Evolutionary conservation across 2,888 invertebrate species (phyloP).

Genomic region (Pachliopta kotzebuea): DNA sequence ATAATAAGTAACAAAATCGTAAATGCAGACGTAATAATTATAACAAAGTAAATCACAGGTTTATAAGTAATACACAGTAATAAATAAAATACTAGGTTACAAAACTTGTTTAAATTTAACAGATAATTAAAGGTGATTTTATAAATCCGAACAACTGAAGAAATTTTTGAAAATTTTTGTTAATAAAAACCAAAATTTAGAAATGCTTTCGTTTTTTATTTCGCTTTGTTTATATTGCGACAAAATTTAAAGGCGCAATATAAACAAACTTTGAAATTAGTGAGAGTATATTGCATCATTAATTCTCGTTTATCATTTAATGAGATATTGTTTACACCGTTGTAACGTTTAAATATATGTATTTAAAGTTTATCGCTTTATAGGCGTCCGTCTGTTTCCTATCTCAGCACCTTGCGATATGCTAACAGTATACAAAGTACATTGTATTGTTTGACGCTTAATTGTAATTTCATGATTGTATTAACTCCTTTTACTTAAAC

Average conservation of each 20-base stretch:
- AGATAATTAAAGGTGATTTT: too few relatives aligned
- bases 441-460: background rate
- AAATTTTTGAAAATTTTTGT: too few relatives aligned
- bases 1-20: too few relatives aligned
- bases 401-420: constrained; percentile 16
- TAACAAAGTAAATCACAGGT: too few relatives aligned
- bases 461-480: constrained; percentile 1
- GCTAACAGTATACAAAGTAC: constrained; percentile 9
- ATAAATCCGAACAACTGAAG: too few relatives aligned
- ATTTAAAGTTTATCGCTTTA: constrained; percentile 15
- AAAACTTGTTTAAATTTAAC: too few relatives aligned
- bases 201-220: background rate
- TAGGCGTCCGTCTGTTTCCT: constrained; percentile 14
- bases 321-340: background rate
- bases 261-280: background rate
- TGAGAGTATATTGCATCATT: constrained; percentile 1
- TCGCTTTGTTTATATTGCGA: background rate
- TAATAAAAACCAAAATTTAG: too few relatives aligned
- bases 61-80: too few relatives aligned
- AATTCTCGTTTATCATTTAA: constrained; percentile 9
- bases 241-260: background rate
- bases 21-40: too few relatives aligned
- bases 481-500: background rate
- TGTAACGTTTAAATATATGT: background rate
- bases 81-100: too few relatives aligned